Percentiles rank a stretch among this genome's conserved stretches.
Evolutionary conservation across 2,113 vertebrate species (phyloP).

Genomic region (Cyanoliseus patagonus): DNA sequence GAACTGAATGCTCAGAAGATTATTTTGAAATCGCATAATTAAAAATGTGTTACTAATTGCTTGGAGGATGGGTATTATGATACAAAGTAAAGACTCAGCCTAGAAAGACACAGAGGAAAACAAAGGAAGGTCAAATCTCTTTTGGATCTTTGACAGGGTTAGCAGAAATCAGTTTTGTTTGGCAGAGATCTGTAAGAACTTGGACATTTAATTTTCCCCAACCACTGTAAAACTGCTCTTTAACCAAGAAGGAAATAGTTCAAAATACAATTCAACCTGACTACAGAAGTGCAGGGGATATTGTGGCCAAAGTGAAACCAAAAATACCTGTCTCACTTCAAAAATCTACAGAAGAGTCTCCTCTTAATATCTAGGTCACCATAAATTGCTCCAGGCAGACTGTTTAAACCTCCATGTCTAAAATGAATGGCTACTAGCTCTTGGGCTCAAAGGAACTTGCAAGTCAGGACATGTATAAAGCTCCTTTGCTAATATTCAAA

Average conservation of each 20-base stretch:
- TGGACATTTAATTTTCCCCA: not conserved
- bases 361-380: not conserved
- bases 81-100: not conserved
- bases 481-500: not conserved
- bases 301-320: not conserved
- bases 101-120: not conserved
- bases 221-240: not conserved
- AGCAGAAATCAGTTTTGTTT: not conserved
- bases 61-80: not conserved
- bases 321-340: not conserved
- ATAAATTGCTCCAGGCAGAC: not conserved
- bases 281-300: not conserved
- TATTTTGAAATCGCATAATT: not conserved
- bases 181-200: not conserved
- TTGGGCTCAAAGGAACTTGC: not conserved
- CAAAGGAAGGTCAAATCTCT: not conserved
- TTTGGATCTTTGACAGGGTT: not conserved
- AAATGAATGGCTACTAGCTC: not conserved
- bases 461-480: not conserved
- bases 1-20: not conserved
- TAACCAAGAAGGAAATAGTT: not conserved
- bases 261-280: not conserved
- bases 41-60: not conserved
- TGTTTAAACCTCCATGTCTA: not conserved
- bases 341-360: not conserved